Base-by-base conservation (phyloP, 2,888 invertebrate species). In the Andrena dorsata region DNA sequence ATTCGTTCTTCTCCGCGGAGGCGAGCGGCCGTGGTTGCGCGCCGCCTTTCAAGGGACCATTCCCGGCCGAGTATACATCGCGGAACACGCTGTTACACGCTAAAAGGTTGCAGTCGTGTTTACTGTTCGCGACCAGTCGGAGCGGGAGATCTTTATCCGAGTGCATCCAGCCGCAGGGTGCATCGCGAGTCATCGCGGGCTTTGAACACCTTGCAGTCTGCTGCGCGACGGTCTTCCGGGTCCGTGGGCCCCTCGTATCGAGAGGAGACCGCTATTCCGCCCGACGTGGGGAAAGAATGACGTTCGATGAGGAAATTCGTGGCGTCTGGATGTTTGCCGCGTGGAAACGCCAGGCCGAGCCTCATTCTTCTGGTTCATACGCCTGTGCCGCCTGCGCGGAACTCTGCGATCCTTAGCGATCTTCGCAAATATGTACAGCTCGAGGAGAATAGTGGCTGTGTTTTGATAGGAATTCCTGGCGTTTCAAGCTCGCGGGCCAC, bases 111-210 rank as follows among this genome's bases (percentile, higher is more conserved):
- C 70, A 51, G 58, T 68, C 69, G 69, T 35, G 64, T 69, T 76
- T 68, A 69, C 61, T 60, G 69, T 76, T 69, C 51, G 69, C 61
- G 32, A 68, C 68, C 66, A 66, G 63, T 41, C 35, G 61, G 51
- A 68, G 82, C 63, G 51, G 70, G 71, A 60, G 72, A 82, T 82
- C 82, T 76, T 82, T 82, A 82, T 82, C 75, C 26, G 51, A 26
- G 70, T 72, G 61, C 73, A 69, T 51, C 69, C 69, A 72, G 72
- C 64, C 83, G 60, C 53, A 51, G 35, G 56, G 53, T 63, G 49
- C 51, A 66, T 74, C 66, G 56, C 65, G 66, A 74, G 72, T 64
- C 82, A 68, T 51, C 81, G 66, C 56, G 58, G 53, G 83, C 60
- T 77, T 83, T 58, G 69, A 77, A 41, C 82, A 64, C 82, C 72